Evolutionary conservation across 2,888 invertebrate species (phyloP).

Genomic region (Nymphalis urticae): DNA sequence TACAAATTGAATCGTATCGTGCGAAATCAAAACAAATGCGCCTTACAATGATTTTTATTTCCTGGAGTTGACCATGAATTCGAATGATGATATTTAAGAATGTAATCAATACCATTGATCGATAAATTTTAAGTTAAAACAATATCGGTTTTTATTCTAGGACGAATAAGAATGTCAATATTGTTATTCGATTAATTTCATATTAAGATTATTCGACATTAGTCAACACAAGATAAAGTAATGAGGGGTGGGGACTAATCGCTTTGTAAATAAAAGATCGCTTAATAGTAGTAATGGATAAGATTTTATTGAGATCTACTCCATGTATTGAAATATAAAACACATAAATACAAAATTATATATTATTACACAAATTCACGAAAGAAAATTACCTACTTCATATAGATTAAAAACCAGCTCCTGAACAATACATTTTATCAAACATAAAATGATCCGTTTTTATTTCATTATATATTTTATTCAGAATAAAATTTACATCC

Average conservation of each 20-base stretch:
- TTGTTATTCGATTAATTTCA: conserved; percentile 21
- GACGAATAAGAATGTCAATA: not conserved
- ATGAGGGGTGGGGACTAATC: not conserved
- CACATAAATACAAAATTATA: too few species aligned
- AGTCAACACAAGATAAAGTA: not conserved
- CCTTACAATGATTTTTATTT: not conserved
- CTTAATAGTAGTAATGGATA: not conserved
- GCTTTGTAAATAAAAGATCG: not conserved
- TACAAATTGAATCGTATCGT: not conserved
- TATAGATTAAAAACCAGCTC: not conserved
- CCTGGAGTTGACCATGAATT: not conserved
- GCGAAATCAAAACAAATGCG: too few species aligned
- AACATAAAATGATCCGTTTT: not conserved
- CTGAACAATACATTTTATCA: not conserved
- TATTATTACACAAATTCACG: not conserved
- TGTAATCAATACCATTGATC: not conserved
- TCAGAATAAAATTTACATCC: not conserved
- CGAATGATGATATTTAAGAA: not conserved
- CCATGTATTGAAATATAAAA: too few species aligned
- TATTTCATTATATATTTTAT: too few species aligned
- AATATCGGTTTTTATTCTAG: conserved; percentile 5
- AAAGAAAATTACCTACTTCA: not conserved
- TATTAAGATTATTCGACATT: conserved; percentile 19
- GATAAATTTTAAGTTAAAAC: not conserved
- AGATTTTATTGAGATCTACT: too few species aligned